Evolutionary conservation across 2,797 vertebrate genomes (phyloP).

Genomic region (Toxotes lorentzi): DNA sequence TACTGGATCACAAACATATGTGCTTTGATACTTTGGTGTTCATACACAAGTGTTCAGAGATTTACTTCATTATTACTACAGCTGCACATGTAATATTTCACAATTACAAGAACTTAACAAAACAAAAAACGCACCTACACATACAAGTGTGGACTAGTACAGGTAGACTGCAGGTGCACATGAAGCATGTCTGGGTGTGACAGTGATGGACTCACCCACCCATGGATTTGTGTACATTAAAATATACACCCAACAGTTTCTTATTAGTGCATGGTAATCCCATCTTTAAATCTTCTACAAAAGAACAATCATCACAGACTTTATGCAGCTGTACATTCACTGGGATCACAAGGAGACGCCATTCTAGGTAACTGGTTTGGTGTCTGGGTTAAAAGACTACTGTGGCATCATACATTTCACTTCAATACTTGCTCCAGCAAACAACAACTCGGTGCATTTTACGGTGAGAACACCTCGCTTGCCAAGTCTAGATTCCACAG

Average conservation of each 20-base stretch:
- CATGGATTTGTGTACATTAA: constrained; percentile 52
- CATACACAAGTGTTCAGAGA: constrained; percentile 25
- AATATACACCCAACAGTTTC: constrained; percentile 38
- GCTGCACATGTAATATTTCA: constrained; percentile 38
- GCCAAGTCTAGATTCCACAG: constrained; percentile 39
- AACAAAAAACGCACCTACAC: constrained; percentile 36
- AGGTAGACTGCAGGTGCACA: constrained; percentile 30
- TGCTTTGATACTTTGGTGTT: constrained; percentile 23
- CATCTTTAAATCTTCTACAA: constrained; percentile 45
- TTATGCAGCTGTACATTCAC: constrained; percentile 24
- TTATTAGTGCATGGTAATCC: constrained; percentile 37
- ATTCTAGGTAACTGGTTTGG: constrained; percentile 24
- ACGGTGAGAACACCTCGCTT: constrained; percentile 16
- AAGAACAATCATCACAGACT: constrained; percentile 34
- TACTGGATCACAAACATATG: constrained; percentile 19
- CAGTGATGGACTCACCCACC: constrained; percentile 63
- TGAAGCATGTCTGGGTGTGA: constrained; percentile 43
- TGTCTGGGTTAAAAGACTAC: constrained; percentile 40
- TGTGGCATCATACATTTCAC: constrained; percentile 10
- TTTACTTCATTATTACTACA: constrained; percentile 39
- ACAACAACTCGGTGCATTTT: constrained; percentile 47
- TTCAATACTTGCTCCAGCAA: constrained; percentile 42
- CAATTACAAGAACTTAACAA: constrained; percentile 45
- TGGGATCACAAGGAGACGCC: constrained; percentile 41
- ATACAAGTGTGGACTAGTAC: constrained; percentile 58